Base-by-base conservation (phyloP, 2,797 vertebrate genomes). In the Falco columbarius region DNA sequence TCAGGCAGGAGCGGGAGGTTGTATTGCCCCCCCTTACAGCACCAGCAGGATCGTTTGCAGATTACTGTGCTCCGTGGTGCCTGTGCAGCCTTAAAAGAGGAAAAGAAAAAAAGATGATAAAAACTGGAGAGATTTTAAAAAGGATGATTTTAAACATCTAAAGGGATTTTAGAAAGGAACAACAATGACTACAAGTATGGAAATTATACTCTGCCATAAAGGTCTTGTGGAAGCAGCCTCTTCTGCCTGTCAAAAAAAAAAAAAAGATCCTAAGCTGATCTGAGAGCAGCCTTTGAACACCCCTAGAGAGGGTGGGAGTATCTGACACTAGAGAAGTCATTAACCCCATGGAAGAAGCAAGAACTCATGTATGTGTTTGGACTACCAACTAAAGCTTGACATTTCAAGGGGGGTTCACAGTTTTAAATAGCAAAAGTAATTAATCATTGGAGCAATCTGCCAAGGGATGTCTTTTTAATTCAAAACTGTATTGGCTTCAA, bases 341-440 rank as follows among this genome's bases (percentile, higher is more conserved):
- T 65, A 76, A 66, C 30, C 70, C 52, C 0, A 0, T 38, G 26
- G 67, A 93, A 93, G 92, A 70, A 87, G 44, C 23, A 56, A 73
- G 71, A 87, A 24, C 24, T 70, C 3, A 0, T 15, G 15, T 16
- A 24, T 86, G 38, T 68, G 62, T 75, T 86, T 2, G 2, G 86
- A 87, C 59, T 81, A 32, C 29, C 27, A 70, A 18, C 30, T 44
- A 74, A 79, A 75, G 46, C 21, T 24, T 68, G 65, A 63, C 24
- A 34, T 91, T 95, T 95, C 61, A 44, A 83, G 47, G 7, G 13
- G 30, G 3, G 12, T 16, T 72, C 0, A 0, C 27, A 90, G 20
- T 83, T 93, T 86, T 77, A 79, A 70, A 77, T 17, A 91, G 22
- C 17, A 72, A 93, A 91, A 34, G 80, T 93, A 95, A 83, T 94